Conservation (phyloP, 2,113 vertebrate species). For the Maccullochella peelii region DNA sequence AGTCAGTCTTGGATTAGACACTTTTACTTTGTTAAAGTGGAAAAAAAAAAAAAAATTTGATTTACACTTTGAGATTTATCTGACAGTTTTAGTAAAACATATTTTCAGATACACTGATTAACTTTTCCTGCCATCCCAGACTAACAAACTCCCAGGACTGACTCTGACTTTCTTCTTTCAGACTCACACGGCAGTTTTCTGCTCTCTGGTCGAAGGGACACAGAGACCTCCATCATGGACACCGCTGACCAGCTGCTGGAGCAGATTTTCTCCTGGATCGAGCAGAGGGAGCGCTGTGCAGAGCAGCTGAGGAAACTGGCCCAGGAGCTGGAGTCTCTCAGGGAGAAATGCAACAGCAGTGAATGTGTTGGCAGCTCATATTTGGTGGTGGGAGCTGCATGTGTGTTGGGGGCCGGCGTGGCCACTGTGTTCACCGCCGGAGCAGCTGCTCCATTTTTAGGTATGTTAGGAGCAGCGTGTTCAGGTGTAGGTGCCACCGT, state of each 20-base stretch:
- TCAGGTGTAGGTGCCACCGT: not conserved
- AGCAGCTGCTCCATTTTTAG: not conserved
- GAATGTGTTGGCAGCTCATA: not conserved
- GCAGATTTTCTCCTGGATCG: slow-evolving; percentile 10
- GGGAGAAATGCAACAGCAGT: not conserved
- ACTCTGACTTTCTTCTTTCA: not conserved
- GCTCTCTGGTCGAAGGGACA: not conserved
- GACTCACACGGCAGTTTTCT: not conserved
- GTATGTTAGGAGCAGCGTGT: not conserved
- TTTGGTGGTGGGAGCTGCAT: not conserved
- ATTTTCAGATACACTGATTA: too few species aligned
- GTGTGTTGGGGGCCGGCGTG: not conserved
- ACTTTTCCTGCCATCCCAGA: too few species aligned
- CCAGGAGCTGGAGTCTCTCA: not conserved
- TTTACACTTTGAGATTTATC: not conserved
- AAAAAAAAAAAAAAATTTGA: not conserved
- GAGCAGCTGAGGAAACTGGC: not conserved
- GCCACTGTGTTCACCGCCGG: not conserved
- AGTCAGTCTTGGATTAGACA: not conserved
- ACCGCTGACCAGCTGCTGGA: slow-evolving; percentile 16
- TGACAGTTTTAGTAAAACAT: not conserved
- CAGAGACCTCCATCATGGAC: slow-evolving; percentile 10
- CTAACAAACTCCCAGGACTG: too few species aligned
- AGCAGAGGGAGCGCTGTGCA: slow-evolving; percentile 2
- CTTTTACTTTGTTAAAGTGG: not conserved